phyloP scores from a whole-genome alignment of 2,113 vertebrate genomes.

The Eulemur macaco region DNA sequence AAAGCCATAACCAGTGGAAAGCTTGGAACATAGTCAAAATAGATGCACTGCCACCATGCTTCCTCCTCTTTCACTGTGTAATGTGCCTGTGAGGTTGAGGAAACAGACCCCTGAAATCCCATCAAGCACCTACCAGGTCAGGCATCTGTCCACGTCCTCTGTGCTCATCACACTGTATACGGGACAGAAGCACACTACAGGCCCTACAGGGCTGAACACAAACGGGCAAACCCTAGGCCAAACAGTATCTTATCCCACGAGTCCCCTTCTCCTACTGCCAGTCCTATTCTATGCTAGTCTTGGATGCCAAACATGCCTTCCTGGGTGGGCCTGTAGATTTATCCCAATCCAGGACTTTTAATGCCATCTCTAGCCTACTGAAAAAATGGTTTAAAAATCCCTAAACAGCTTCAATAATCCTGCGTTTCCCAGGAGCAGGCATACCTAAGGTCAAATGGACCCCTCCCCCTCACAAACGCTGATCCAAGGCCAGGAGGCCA shows the following conservation, averaged over 20 bases:
- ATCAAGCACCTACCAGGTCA: background rate
- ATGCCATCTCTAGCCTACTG: conserved; percentile 51
- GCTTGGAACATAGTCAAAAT: background rate
- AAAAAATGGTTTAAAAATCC: background rate
- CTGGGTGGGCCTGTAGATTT: background rate
- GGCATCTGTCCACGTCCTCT: conserved; percentile 11
- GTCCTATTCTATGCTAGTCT: background rate
- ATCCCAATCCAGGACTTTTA: conserved; percentile 13
- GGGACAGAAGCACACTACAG: background rate
- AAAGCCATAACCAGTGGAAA: background rate
- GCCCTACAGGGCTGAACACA: background rate
- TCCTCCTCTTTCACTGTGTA: background rate
- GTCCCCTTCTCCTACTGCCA: background rate
- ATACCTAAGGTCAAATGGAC: conserved; percentile 29
- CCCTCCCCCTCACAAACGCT: conserved; percentile 57
- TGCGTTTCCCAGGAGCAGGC: background rate
- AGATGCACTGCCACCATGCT: background rate
- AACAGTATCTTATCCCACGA: background rate
- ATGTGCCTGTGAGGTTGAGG: background rate
- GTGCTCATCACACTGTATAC: background rate
- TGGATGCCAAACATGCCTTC: background rate
- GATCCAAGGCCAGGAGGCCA: conserved; percentile 68
- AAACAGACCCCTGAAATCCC: background rate
- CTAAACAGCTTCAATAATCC: background rate
- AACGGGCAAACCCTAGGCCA: background rate